Evolutionary conservation across 2,113 vertebrate species (phyloP).

Genomic region (Lanius collurio): DNA sequence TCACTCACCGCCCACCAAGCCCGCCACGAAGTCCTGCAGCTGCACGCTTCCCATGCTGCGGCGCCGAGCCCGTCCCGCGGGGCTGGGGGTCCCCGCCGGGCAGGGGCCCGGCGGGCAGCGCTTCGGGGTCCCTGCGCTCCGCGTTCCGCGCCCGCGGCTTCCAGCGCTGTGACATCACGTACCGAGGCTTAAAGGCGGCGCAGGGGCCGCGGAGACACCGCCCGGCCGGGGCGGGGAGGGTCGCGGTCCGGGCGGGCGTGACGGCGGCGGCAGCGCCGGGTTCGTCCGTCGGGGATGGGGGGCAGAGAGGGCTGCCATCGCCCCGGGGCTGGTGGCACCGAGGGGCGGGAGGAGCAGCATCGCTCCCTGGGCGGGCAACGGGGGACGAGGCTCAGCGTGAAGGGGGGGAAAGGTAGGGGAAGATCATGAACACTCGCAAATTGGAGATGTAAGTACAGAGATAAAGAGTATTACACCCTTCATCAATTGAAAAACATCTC

Average conservation of each 20-base stretch:
- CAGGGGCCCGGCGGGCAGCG: neutral
- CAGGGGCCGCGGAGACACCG: neutral
- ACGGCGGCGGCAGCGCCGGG: neutral
- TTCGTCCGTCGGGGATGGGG: rapidly evolving
- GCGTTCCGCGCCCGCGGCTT: neutral
- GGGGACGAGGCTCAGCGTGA: neutral
- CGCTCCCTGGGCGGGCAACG: rapidly evolving
- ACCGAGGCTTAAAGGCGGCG: neutral
- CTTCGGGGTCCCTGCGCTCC: neutral
- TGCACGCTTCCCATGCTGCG: conserved; percentile 41
- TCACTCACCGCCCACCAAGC: conserved; percentile 76
- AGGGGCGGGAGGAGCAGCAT: neutral
- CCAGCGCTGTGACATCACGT: neutral
- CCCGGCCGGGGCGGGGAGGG: neutral
- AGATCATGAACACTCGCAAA: rapidly evolving
- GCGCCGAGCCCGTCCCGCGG: neutral
- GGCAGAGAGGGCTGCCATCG: rapidly evolving
- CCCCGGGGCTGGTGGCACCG: rapidly evolving
- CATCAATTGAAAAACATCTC: neutral
- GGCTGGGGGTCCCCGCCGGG: neutral
- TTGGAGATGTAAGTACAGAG: neutral
- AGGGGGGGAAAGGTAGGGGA: rapidly evolving
- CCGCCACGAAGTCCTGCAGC: conserved; percentile 74
- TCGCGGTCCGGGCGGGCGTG: neutral
- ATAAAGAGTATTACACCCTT: neutral